Base-by-base conservation (phyloP, 2,113 vertebrate genomes). In the Eidolon helvum region DNA sequence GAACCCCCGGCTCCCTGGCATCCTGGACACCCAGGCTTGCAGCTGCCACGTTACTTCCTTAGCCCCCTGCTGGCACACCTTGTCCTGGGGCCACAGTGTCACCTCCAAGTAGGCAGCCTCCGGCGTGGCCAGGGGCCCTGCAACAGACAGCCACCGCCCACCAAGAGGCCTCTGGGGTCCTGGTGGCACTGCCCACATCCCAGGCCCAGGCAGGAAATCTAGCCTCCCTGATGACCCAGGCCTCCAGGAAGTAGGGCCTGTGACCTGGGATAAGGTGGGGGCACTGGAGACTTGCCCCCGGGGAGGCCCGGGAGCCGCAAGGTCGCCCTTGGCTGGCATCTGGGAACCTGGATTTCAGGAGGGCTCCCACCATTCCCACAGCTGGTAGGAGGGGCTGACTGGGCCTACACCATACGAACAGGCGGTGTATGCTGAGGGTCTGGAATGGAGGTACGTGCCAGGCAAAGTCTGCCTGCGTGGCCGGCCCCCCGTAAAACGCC, bases 21-120 rank as follows among this genome's bases (percentile, higher is more conserved):
- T 63, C 66, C 98, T 85, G 33, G 99, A 98, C 26, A 99, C 88
- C 72, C 98, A 97, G 50, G 98, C 96, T 90, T 96, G 97, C 93
- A 99, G 95, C 69, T 94, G 95, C 63, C 84, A 96, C 61, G 98
- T 80, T 96, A 98, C 99, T 65, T 95, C 63, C 3, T 98, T 95
- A 0, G 98, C 98, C n/a, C 93, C 97, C 69, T 99, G 98, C 89
- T 68, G 98, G 99, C 99, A 99, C 57, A 98, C 96, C 2, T 97
- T 92, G 22, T 99, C 99, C 97, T 99, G 93, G 82, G 97, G 97
- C 96, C 97, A 98, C 84, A 98, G 98, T 1, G 97, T 99, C 84
- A 99, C 99, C 40, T 99, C 99, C 0, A 99, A 98, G 97, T 99
- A 99, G 48, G 99, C 99, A 1, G 98, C 99, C 63, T 99, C 99